Percentiles rank a stretch among this genome's conserved stretches.
These are phyloP conservation scores for Antigone vipio DNA, from an alignment of 2,113 vertebrate species.

Conservation along the genomic window DNA sequence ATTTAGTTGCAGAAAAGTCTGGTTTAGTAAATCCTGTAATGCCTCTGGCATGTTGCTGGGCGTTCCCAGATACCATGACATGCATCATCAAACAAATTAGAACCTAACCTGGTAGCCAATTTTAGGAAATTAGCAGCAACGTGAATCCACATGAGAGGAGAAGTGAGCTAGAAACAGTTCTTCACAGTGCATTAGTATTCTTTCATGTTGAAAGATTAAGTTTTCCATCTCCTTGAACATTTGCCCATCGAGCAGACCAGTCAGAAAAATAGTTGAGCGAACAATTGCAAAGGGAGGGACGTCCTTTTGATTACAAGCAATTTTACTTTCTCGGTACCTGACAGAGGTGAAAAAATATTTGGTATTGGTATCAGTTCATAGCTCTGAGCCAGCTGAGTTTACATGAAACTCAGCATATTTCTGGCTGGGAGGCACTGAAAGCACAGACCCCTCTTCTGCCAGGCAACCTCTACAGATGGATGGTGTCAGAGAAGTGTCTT, in stretches of 20 bases:
- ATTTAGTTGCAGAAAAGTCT: neutral
- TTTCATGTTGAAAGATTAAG: slow-evolving; percentile 52
- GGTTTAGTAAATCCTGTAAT: neutral
- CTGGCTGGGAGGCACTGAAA: neutral
- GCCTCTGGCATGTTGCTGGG: neutral
- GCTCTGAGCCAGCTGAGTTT: neutral
- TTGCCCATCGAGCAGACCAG: neutral
- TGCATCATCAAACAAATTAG: neutral
- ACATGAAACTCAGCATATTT: neutral
- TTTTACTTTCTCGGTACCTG: neutral
- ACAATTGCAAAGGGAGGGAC: neutral
- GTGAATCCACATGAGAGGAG: neutral
- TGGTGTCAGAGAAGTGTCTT: neutral
- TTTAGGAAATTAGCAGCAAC: slow-evolving; percentile 9
- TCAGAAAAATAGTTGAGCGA: slow-evolving; percentile 35
- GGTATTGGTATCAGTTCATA: neutral
- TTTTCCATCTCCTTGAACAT: slow-evolving; percentile 57
- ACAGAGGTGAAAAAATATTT: neutral
- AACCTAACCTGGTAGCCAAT: neutral
- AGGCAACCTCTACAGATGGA: neutral
- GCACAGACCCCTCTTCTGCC: neutral
- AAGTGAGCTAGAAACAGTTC: slow-evolving; percentile 29
- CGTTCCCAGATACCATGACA: neutral
- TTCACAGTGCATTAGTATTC: slow-evolving; percentile 34
- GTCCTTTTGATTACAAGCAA: neutral